Evolutionary conservation across 2,888 invertebrate genomes (phyloP).

Genomic region (Alloscopus bannaensis): DNA sequence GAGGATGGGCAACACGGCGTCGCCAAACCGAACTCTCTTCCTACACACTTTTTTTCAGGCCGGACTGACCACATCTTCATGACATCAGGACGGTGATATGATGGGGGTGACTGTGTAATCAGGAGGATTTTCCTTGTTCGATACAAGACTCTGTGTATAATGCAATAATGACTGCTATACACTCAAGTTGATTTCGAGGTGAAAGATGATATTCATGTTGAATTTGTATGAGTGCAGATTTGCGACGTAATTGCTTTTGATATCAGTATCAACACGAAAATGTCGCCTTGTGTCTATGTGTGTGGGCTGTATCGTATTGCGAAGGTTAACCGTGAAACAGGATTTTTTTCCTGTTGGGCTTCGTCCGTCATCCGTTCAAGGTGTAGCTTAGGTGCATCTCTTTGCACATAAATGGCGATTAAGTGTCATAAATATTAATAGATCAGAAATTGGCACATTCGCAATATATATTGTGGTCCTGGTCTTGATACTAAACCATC

Average conservation of each 20-base stretch:
- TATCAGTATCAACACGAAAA: slow-evolving; percentile 36
- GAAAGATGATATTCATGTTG: background rate
- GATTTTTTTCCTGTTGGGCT: slow-evolving; percentile 34
- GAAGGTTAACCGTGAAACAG: slow-evolving; percentile 43
- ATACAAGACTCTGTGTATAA: background rate
- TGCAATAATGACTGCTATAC: background rate
- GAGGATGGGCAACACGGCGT: too few relatives aligned
- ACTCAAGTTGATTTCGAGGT: background rate
- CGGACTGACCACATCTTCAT: too few relatives aligned
- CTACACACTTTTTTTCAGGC: too few relatives aligned
- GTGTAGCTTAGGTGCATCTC: slow-evolving; percentile 7
- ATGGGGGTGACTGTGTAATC: too few relatives aligned
- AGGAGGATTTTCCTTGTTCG: slow-evolving; percentile 23
- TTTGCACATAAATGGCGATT: slow-evolving; percentile 7
- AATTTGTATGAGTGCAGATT: slow-evolving; percentile 5
- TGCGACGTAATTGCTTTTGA: slow-evolving; percentile 30
- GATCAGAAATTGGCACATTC: slow-evolving; percentile 26
- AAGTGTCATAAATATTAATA: slow-evolving; percentile 4
- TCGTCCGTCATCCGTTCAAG: background rate
- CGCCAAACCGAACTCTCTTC: background rate
- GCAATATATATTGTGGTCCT: slow-evolving; percentile 8
- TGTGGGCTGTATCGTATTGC: slow-evolving; percentile 37
- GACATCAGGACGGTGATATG: too few relatives aligned
- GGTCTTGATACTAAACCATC: slow-evolving; percentile 28
- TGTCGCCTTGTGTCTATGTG: slow-evolving; percentile 23